A percentile compares a stretch with the other conserved stretches of the same genome.
Evolutionary conservation across 2,888 invertebrate species (phyloP).

Genomic region (Phortica okadai): DNA sequence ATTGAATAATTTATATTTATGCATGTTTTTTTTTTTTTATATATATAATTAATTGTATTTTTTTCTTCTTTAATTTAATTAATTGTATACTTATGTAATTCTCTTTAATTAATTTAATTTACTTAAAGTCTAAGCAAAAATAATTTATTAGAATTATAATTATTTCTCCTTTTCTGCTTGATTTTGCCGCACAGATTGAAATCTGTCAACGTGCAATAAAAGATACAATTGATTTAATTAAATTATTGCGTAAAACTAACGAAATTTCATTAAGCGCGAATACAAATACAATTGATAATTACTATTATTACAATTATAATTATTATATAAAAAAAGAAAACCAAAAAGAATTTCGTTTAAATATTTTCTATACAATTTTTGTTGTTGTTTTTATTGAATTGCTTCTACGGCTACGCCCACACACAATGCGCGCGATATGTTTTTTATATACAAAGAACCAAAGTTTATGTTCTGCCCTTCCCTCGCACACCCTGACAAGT

Average conservation of each 20-base stretch:
- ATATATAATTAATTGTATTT: constrained; percentile 25
- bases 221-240: constrained; percentile 29
- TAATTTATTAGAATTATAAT: constrained; percentile 48
- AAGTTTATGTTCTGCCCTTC: too few relatives aligned
- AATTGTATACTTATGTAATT: constrained; percentile 70
- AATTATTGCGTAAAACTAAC: constrained; percentile 23
- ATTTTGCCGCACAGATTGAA: neutral
- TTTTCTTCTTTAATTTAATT: constrained; percentile 58
- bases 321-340: neutral
- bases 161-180: neutral
- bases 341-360: constrained; percentile 16
- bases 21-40: constrained; percentile 30
- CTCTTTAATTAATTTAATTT: constrained; percentile 48
- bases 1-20: constrained; percentile 27
- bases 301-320: neutral
- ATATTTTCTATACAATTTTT: neutral
- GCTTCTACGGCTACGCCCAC: constrained; percentile 54
- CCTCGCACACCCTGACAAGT: too few relatives aligned
- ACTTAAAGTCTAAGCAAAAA: constrained; percentile 51
- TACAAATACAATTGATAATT: constrained; percentile 15
- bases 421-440: constrained; percentile 62
- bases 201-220: neutral
- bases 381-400: constrained; percentile 43
- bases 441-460: constrained; percentile 11
- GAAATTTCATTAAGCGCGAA: constrained; percentile 14